phyloP scores from a whole-genome alignment of 2,113 vertebrate genomes.

The Monopterus albus region DNA sequence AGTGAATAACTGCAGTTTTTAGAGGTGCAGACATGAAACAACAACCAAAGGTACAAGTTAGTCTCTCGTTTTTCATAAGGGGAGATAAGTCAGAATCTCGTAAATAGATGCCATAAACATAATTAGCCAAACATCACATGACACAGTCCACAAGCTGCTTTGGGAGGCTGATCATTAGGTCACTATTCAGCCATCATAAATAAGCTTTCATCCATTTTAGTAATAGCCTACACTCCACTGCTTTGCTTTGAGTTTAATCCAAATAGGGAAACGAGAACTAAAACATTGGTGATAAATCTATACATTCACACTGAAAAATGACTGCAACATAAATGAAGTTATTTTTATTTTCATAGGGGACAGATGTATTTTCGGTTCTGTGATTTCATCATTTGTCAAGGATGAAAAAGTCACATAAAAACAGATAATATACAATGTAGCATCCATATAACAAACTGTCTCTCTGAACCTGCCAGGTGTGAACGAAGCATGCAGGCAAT shows the following conservation, averaged over 20 bases:
- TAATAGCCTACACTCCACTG: background rate
- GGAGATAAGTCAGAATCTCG: too few species aligned
- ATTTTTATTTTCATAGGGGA: conserved; percentile 47
- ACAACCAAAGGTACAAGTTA: too few species aligned
- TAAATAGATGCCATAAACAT: too few species aligned
- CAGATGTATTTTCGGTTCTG: conserved; percentile 35
- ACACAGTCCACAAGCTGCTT: background rate
- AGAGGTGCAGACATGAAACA: background rate
- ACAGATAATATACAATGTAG: conserved; percentile 12
- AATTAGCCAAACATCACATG: too few species aligned
- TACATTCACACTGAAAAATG: background rate
- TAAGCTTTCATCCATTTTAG: background rate
- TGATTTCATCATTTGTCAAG: conserved; percentile 26
- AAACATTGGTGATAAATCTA: background rate
- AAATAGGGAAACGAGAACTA: background rate
- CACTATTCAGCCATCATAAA: background rate
- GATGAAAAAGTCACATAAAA: conserved; percentile 56
- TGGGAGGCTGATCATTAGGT: background rate
- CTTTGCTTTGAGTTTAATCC: background rate
- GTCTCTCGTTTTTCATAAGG: too few species aligned
- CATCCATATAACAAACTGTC: conserved; percentile 16
- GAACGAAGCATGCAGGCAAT: conserved; percentile 26
- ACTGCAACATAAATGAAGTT: conserved; percentile 20
- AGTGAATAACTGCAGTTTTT: background rate
- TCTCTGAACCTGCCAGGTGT: conserved; percentile 20